These are phyloP conservation scores for Excalfactoria chinensis DNA, from an alignment of 2,113 vertebrate genomes.

Conservation along the genomic window DNA sequence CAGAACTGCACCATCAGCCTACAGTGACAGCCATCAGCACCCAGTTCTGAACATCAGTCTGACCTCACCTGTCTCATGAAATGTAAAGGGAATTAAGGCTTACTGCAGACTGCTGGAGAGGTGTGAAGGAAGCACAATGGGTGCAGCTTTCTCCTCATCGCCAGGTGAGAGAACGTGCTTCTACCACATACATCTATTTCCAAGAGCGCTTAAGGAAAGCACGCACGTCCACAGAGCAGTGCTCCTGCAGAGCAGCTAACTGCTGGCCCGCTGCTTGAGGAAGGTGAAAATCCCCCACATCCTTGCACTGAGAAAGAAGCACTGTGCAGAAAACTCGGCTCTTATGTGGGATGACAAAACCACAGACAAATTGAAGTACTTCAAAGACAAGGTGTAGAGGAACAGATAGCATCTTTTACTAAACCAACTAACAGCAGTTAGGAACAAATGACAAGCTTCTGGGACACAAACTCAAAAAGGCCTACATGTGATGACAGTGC, in stretches of 20 bases:
- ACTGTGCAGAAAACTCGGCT: background rate
- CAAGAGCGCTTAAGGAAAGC: background rate
- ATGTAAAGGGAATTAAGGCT: background rate
- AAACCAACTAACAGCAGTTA: background rate
- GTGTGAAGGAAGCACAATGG: background rate
- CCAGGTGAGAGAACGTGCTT: accelerated
- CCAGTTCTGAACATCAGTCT: background rate
- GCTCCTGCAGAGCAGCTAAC: background rate
- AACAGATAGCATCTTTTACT: background rate
- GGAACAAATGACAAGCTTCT: background rate
- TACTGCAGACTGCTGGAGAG: background rate
- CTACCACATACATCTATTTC: background rate
- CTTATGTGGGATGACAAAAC: background rate
- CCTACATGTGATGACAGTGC: background rate
- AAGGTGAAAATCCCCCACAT: background rate
- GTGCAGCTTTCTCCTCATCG: background rate
- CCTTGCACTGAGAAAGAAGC: background rate
- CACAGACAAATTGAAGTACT: background rate
- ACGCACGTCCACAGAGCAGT: background rate
- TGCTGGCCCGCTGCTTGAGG: background rate
- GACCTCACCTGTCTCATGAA: background rate
- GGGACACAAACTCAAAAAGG: background rate
- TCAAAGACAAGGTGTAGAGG: background rate
- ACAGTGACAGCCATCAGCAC: background rate
- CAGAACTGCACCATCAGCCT: background rate